phyloP scores from a whole-genome alignment of 2,797 vertebrate species.

The Tragopan temminckii region DNA sequence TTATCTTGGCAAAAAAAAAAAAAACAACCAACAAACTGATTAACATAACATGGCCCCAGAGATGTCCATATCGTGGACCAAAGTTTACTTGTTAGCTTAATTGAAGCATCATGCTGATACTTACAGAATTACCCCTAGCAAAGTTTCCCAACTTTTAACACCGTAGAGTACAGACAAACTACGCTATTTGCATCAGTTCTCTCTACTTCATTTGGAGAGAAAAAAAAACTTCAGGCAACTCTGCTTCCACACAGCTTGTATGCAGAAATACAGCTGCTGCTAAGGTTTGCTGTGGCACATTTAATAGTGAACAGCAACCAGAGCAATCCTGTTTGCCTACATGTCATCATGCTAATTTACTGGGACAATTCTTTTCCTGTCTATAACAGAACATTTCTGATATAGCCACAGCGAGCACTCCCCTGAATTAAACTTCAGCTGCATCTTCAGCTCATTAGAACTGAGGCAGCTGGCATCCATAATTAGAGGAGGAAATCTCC shows the following conservation, averaged over 20 bases:
- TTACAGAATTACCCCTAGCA: background rate
- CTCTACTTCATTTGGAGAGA: background rate
- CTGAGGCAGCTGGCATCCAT: constrained; percentile 9
- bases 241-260: background rate
- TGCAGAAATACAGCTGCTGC: background rate
- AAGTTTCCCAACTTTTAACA: background rate
- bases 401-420: constrained; percentile 42
- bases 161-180: background rate
- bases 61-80: background rate
- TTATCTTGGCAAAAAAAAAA: constrained; percentile 12
- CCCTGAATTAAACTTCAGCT: constrained; percentile 23
- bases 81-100: background rate
- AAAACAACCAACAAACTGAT: background rate
- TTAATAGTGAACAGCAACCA: background rate
- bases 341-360: background rate
- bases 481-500: constrained; percentile 47
- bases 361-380: background rate
- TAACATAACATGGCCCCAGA: background rate
- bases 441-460: constrained; percentile 28
- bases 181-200: background rate
- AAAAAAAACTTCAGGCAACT: background rate
- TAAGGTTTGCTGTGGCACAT: background rate
- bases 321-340: constrained; percentile 1
- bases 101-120: background rate
- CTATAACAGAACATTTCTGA: constrained; percentile 36